Percentiles rank a stretch among this genome's conserved stretches.
Evolutionary conservation across 2,113 vertebrate genomes (phyloP).

Genomic region (Pampusana beccarii): DNA sequence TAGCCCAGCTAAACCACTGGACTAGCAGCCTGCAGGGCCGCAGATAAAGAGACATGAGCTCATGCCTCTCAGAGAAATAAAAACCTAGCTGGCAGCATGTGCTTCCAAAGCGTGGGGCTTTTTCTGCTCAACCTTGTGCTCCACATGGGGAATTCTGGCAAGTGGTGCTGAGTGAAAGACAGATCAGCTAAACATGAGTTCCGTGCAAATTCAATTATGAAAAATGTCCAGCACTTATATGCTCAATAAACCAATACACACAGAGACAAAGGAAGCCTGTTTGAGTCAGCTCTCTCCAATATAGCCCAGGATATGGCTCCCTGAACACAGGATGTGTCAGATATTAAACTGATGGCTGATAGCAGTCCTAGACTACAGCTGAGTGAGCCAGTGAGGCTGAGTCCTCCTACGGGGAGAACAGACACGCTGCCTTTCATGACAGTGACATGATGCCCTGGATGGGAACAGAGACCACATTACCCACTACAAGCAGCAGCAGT

Average conservation of each 20-base stretch:
- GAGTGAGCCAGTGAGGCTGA: background rate
- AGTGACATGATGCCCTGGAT: background rate
- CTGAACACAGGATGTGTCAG: background rate
- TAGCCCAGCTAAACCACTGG: accelerated
- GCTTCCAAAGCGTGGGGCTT: background rate
- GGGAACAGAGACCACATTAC: background rate
- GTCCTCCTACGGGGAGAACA: accelerated
- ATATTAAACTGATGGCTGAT: background rate
- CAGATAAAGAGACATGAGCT: background rate
- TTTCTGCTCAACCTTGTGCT: background rate
- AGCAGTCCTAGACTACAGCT: background rate
- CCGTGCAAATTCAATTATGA: background rate
- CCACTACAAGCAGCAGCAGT: background rate
- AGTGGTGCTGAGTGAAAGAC: background rate
- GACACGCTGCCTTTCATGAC: accelerated
- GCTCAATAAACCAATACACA: background rate
- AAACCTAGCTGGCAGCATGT: background rate
- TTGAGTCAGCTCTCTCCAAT: background rate
- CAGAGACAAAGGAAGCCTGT: background rate
- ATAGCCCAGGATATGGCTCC: background rate
- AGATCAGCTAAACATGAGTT: background rate
- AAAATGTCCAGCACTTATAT: background rate
- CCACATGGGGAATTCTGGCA: background rate
- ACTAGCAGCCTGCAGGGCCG: accelerated
- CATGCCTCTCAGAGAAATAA: background rate